A percentile compares a stretch with the other conserved stretches of the same genome.
Conservation (phyloP, 2,113 vertebrate species). For the Hippocampus comes region DNA sequence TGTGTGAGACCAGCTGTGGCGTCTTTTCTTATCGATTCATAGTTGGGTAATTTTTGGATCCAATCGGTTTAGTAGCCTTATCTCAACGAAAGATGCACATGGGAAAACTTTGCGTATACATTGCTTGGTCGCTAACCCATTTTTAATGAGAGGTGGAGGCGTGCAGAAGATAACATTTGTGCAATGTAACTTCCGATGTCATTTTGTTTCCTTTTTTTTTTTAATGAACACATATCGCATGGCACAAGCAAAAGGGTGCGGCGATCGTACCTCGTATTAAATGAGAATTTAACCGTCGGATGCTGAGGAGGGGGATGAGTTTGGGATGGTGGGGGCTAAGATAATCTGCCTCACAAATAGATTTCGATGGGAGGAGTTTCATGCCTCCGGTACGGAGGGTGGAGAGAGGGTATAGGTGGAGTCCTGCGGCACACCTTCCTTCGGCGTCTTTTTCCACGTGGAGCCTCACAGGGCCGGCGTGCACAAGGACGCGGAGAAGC, state of each 20-base stretch:
- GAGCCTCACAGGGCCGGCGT: not conserved
- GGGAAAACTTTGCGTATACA: too few relatives aligned
- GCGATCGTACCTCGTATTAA: not conserved
- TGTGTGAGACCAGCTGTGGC: slow-evolving; percentile 32
- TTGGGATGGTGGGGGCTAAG: slow-evolving; percentile 35
- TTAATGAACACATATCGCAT: not conserved
- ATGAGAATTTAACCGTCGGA: not conserved
- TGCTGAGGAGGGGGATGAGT: not conserved
- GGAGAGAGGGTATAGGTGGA: slow-evolving; percentile 17
- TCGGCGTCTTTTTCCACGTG: slow-evolving; percentile 61
- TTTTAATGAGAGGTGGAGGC: not conserved
- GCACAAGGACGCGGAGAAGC: not conserved
- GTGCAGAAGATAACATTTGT: not conserved
- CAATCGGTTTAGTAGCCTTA: too few relatives aligned
- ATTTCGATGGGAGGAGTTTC: slow-evolving; percentile 74
- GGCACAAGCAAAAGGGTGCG: not conserved
- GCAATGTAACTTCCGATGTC: not conserved
- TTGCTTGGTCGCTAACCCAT: not conserved
- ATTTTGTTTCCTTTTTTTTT: not conserved
- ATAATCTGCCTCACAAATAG: slow-evolving; percentile 65
- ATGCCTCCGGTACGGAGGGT: slow-evolving; percentile 56
- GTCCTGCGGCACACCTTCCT: slow-evolving; percentile 56
- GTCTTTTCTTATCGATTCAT: slow-evolving; percentile 19
- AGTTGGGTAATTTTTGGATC: too few relatives aligned
- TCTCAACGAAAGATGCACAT: too few relatives aligned